Percentiles rank a stretch among this genome's conserved stretches.
Evolutionary conservation across 2,797 vertebrate genomes (phyloP).

Genomic region (Microchirus variegatus): DNA sequence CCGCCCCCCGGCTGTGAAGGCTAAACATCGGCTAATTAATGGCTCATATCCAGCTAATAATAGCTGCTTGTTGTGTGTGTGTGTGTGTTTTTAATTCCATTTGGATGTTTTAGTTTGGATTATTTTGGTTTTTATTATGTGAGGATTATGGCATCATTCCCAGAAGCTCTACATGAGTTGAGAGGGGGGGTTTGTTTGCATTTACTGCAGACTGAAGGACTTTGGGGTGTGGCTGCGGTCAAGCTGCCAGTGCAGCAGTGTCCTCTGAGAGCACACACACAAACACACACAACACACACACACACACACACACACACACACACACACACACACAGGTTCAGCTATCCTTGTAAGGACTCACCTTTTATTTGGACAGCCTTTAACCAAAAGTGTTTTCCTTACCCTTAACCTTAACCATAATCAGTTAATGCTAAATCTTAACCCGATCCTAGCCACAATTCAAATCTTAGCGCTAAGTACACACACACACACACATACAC

Average conservation of each 20-base stretch:
- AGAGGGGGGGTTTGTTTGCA: conserved; percentile 12
- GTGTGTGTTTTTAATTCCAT: background rate
- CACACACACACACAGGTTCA: background rate
- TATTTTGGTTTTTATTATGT: background rate
- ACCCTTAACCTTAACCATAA: too few relatives aligned
- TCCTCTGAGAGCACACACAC: conserved; percentile 36
- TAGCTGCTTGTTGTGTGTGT: background rate
- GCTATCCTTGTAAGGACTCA: too few relatives aligned
- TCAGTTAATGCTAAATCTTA: too few relatives aligned
- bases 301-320: conserved; percentile 11
- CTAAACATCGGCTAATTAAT: conserved; percentile 33
- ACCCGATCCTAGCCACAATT: too few relatives aligned
- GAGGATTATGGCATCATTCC: conserved; percentile 2
- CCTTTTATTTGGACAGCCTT: too few relatives aligned
- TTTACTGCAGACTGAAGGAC: conserved; percentile 15
- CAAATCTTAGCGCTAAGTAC: too few relatives aligned
- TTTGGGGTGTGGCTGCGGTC: conserved; percentile 46
- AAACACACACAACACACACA: too few relatives aligned
- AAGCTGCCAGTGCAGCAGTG: conserved; percentile 37
- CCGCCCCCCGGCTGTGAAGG: conserved; percentile 25
- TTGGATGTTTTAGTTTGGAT: background rate
- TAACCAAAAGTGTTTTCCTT: too few relatives aligned
- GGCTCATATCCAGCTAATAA: background rate
- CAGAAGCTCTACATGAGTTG: background rate
- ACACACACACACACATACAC: too few relatives aligned